Evolutionary conservation across 2,113 vertebrate species (phyloP).

Genomic region (Tyrannus savana): DNA sequence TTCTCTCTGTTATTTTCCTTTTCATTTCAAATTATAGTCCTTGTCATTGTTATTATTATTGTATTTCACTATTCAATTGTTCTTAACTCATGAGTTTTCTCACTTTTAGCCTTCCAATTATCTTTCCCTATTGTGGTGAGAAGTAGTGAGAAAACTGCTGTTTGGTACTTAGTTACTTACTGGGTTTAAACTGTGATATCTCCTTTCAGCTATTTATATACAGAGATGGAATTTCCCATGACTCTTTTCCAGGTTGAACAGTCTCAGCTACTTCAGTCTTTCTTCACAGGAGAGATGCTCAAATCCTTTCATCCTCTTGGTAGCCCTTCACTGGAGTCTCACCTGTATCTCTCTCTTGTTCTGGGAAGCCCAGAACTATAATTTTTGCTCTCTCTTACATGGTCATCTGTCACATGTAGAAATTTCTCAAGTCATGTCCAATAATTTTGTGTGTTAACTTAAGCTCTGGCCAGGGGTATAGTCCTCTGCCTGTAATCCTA

Average conservation of each 20-base stretch:
- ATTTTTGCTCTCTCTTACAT: neutral
- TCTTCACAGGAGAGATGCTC: neutral
- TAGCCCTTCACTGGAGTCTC: neutral
- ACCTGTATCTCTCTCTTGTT: neutral
- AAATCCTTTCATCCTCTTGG: neutral
- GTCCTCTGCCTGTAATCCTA: neutral
- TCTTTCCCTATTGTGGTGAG: neutral
- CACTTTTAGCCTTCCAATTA: neutral
- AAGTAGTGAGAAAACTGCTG: neutral
- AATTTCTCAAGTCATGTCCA: neutral
- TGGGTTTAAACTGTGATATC: neutral
- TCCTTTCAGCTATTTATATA: neutral
- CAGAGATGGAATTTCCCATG: neutral
- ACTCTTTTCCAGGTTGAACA: neutral
- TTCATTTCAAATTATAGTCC: neutral
- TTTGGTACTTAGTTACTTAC: neutral
- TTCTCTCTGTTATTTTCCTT: neutral
- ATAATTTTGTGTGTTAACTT: neutral
- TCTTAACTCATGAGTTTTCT: neutral
- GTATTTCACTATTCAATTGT: neutral
- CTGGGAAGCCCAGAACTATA: neutral
- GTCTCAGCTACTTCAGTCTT: neutral
- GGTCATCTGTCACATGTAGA: neutral
- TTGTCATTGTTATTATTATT: neutral
- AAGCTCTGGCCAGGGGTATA: neutral